A percentile compares a stretch with the other conserved stretches of the same genome.
These are phyloP conservation scores for Actinostola sp. DNA, from an alignment of 92 coral and sea anemone species.

Conservation along the genomic window DNA sequence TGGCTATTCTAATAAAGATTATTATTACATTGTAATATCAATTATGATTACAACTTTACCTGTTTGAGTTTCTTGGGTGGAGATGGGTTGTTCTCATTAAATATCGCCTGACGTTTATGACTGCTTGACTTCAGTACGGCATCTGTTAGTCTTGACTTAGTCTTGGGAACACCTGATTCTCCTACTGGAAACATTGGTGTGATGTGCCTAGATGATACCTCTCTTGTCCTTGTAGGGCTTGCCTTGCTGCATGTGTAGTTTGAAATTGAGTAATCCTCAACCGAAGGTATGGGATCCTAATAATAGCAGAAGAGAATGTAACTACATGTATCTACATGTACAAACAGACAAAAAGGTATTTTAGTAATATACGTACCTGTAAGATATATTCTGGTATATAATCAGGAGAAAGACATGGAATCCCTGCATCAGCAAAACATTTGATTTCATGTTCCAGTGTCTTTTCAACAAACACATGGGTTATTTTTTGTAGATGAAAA, in stretches of 20 bases:
- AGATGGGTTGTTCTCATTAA: slow-evolving; percentile 25
- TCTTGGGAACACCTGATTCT: slow-evolving; percentile 21
- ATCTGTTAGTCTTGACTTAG: slow-evolving; percentile 27
- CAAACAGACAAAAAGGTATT: no score
- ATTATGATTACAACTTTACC: slow-evolving; percentile 9
- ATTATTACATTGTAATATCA: no score
- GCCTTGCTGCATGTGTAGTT: not conserved
- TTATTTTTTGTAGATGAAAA: slow-evolving; percentile 59
- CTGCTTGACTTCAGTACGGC: not conserved
- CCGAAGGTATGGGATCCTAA: slow-evolving; percentile 29
- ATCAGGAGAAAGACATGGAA: slow-evolving; percentile 82
- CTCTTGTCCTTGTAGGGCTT: not conserved
- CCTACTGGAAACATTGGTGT: slow-evolving; percentile 36
- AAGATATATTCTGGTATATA: slow-evolving; percentile 93
- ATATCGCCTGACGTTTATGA: slow-evolving; percentile 12
- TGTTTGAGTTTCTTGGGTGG: slow-evolving; percentile 54
- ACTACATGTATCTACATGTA: not conserved
- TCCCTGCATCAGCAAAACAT: slow-evolving; percentile 66
- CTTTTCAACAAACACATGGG: slow-evolving; percentile 94
- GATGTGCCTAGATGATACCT: not conserved
- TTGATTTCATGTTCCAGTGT: slow-evolving; percentile 62
- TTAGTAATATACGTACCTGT: slow-evolving; percentile 40
- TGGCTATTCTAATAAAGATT: not conserved
- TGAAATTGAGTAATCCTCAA: slow-evolving; percentile 21
- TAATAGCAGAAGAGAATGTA: not conserved